Percentiles rank a stretch among this genome's conserved stretches.
Evolutionary conservation across 1,140 invertebrate genomes (phyloP).

Genomic region (Wasmannia auropunctata): DNA sequence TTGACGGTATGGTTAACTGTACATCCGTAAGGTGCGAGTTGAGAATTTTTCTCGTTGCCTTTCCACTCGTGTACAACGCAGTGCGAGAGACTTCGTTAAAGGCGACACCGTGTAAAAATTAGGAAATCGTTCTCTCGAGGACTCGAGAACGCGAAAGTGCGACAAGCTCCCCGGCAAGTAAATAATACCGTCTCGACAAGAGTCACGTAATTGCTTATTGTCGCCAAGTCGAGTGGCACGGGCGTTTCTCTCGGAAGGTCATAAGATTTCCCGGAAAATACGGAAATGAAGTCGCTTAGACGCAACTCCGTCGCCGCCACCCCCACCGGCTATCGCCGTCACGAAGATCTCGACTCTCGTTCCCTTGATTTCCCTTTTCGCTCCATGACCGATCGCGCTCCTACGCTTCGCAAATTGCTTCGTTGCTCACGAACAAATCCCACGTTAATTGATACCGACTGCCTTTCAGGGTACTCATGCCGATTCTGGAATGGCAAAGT

Average conservation of each 20-base stretch:
- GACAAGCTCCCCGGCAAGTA: slow-evolving; percentile 38
- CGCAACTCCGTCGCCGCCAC: neutral
- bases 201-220: slow-evolving; percentile 68
- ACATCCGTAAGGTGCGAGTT: neutral
- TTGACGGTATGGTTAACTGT: neutral
- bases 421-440: slow-evolving; percentile 68
- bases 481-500: slow-evolving; percentile 15
- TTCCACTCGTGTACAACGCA: neutral
- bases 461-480: slow-evolving; percentile 22
- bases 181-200: slow-evolving; percentile 54
- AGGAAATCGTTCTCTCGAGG: slow-evolving; percentile 15
- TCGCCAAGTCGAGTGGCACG: slow-evolving; percentile 42
- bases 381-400: slow-evolving; percentile 42
- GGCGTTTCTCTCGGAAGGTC: slow-evolving; percentile 53
- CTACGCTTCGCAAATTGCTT: slow-evolving; percentile 66
- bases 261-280: slow-evolving; percentile 68
- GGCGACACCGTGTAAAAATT: slow-evolving; percentile 42
- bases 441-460: slow-evolving; percentile 65
- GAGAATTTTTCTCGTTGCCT: neutral
- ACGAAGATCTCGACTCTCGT: slow-evolving; percentile 55
- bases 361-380: slow-evolving; percentile 48
- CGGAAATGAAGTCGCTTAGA: slow-evolving; percentile 61
- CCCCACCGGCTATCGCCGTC: slow-evolving; percentile 27
- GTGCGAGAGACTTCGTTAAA: neutral
- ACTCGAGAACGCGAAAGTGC: slow-evolving; percentile 24